These are phyloP conservation scores for Castor canadensis DNA, from an alignment of 2,113 vertebrate species.

Conservation along the genomic window DNA sequence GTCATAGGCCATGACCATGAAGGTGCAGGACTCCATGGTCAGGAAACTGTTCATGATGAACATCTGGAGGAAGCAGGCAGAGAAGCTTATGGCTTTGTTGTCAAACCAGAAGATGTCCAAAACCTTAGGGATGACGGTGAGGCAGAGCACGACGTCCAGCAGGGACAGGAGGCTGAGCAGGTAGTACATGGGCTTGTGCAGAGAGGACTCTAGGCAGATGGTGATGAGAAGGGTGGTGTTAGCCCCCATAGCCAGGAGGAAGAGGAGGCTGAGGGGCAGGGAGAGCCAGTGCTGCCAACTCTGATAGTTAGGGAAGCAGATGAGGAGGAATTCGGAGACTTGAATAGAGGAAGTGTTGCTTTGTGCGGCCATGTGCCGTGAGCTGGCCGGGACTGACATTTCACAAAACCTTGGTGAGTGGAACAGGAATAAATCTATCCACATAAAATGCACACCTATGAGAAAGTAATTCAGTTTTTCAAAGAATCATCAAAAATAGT, in stretches of 20 bases:
- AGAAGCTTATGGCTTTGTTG: slow-evolving; percentile 64
- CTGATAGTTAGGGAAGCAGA: slow-evolving; percentile 65
- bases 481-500: not conserved
- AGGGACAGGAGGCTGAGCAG: slow-evolving; percentile 64
- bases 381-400: not conserved
- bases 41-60: slow-evolving; percentile 46
- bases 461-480: not conserved
- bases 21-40: slow-evolving; percentile 28
- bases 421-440: not conserved
- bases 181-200: slow-evolving; percentile 70
- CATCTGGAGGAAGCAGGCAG: slow-evolving; percentile 51
- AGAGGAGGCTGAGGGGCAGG: slow-evolving; percentile 56
- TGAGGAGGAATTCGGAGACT: slow-evolving; percentile 49
- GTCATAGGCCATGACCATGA: slow-evolving; percentile 44
- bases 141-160: slow-evolving; percentile 62
- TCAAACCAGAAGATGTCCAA: slow-evolving; percentile 67
- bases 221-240: not conserved
- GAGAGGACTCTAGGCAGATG: slow-evolving; percentile 36
- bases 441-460: not conserved
- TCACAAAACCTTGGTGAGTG: not conserved
- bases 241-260: slow-evolving; percentile 60
- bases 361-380: not conserved
- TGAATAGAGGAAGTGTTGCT: not conserved
- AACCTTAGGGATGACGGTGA: slow-evolving; percentile 70
- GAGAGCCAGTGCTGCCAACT: slow-evolving; percentile 68